phyloP scores from a whole-genome alignment of 2,797 vertebrate species.

The Lutjanus campechanus region DNA sequence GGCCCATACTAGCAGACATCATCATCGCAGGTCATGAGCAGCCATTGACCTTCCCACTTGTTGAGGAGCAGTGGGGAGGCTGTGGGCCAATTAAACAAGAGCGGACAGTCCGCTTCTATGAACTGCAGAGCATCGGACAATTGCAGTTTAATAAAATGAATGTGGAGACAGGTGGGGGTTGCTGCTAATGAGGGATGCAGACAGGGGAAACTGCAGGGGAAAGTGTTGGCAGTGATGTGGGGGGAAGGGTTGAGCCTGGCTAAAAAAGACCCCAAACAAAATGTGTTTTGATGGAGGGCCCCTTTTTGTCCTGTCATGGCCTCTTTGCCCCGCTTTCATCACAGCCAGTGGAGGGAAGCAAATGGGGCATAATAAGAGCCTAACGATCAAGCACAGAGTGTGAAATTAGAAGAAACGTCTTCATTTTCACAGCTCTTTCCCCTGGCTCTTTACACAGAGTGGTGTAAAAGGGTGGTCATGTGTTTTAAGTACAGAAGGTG shows the following conservation, averaged over 20 bases:
- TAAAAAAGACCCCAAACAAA: conserved; percentile 85
- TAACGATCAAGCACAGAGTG: conserved; percentile 86
- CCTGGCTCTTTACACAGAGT: conserved; percentile 42
- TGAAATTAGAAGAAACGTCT: conserved; percentile 89
- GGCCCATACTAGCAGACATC: conserved; percentile 65
- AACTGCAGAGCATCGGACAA: conserved; percentile 67
- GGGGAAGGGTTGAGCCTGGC: conserved; percentile 53
- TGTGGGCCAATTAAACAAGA: conserved; percentile 77
- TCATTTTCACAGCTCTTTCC: conserved; percentile 86
- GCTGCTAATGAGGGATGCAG: conserved; percentile 78
- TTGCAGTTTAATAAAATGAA: conserved; percentile 77
- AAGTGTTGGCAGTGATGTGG: conserved; percentile 68
- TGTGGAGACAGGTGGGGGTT: conserved; percentile 75
- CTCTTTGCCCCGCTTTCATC: conserved; percentile 86
- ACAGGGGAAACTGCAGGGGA: conserved; percentile 62
- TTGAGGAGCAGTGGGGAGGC: conserved; percentile 62
- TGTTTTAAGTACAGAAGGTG: conserved; percentile 75
- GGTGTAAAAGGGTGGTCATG: conserved; percentile 77
- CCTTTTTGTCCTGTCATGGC: conserved; percentile 86
- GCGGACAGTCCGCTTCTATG: conserved; percentile 63
- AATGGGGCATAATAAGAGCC: conserved; percentile 88
- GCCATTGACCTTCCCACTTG: conserved; percentile 81
- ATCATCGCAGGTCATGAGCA: conserved; percentile 74
- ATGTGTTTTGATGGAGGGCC: conserved; percentile 85
- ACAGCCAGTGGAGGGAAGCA: conserved; percentile 84